Conservation (phyloP, 2,888 invertebrate genomes). For the Thysanoteuthis rhombus region DNA sequence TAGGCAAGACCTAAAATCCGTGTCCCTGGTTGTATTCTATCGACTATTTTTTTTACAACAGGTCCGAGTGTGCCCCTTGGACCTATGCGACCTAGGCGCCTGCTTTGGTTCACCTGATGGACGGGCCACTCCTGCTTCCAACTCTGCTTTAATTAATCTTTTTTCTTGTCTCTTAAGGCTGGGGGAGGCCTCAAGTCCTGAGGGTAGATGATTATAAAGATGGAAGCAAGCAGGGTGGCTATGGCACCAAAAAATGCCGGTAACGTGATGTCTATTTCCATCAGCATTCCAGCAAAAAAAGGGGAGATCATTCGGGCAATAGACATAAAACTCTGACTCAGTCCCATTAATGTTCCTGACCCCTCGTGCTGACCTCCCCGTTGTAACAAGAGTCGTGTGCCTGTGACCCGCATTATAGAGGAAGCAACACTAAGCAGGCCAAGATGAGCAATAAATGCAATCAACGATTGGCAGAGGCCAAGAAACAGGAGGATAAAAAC, state of each 20-base stretch:
- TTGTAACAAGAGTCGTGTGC: slow-evolving; percentile 58
- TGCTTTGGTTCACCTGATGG: no score
- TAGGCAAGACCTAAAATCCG: no score
- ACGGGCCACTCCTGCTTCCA: no score
- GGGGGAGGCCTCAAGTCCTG: neutral
- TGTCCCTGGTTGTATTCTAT: no score
- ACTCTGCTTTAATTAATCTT: neutral
- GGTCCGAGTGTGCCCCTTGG: no score
- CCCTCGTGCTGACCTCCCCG: slow-evolving; percentile 51
- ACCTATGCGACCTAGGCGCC: no score
- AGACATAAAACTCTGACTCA: slow-evolving; percentile 65
- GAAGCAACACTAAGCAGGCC: slow-evolving; percentile 61
- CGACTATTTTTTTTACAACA: no score
- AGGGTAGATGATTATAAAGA: slow-evolving; percentile 39
- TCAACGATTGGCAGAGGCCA: slow-evolving; percentile 50
- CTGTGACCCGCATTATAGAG: slow-evolving; percentile 59
- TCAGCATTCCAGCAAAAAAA: slow-evolving; percentile 60
- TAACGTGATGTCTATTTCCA: slow-evolving; percentile 56
- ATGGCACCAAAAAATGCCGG: slow-evolving; percentile 59
- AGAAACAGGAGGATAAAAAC: slow-evolving; percentile 43
- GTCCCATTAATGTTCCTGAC: slow-evolving; percentile 61
- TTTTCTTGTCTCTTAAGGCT: neutral
- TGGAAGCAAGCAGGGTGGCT: slow-evolving; percentile 75
- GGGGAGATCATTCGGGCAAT: slow-evolving; percentile 65
- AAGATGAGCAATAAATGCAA: slow-evolving; percentile 48